A percentile compares a stretch with the other conserved stretches of the same genome.
phyloP scores from a whole-genome alignment of 2,888 invertebrate genomes.

The Nomada ruficornis region DNA sequence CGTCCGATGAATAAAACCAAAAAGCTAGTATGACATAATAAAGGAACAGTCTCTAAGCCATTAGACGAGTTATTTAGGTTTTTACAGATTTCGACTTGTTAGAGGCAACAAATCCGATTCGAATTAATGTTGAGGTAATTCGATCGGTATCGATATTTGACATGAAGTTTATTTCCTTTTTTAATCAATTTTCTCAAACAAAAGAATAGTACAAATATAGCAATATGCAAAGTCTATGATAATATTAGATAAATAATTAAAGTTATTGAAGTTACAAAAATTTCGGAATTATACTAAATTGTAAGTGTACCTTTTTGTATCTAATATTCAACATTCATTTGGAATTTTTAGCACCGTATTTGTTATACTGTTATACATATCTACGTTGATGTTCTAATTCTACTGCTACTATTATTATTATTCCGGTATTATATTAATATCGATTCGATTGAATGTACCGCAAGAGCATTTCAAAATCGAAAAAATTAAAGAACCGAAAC shows the following conservation, averaged over 20 bases:
- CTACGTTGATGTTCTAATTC: constrained; percentile 34
- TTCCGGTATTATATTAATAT: constrained; percentile 58
- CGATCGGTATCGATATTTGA: constrained; percentile 53
- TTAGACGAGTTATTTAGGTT: constrained; percentile 40
- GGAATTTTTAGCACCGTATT: constrained; percentile 7
- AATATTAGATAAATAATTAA: constrained; percentile 43
- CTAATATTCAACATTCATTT: constrained; percentile 7
- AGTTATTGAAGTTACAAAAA: constrained; percentile 23
- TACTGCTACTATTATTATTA: constrained; percentile 26
- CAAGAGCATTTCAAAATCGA: constrained; percentile 31
- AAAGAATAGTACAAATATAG: constrained; percentile 57
- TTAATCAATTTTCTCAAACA: constrained; percentile 24
- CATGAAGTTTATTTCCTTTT: constrained; percentile 11
- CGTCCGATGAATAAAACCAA: constrained; percentile 10
- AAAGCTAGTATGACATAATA: constrained; percentile 30
- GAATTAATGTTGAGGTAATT: constrained; percentile 27
- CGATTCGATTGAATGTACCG: constrained; percentile 58
- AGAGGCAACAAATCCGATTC: constrained; percentile 19
- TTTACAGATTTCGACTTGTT: constrained; percentile 24
- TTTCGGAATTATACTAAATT: constrained; percentile 35
- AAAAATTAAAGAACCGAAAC: constrained; percentile 30
- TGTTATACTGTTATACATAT: constrained; percentile 32
- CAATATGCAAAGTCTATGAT: constrained; percentile 50
- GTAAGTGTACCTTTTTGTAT: constrained; percentile 34
- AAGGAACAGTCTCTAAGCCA: constrained; percentile 30